Evolutionary conservation across 2,888 invertebrate genomes (phyloP).

Genomic region (Polymixis flavicincta): DNA sequence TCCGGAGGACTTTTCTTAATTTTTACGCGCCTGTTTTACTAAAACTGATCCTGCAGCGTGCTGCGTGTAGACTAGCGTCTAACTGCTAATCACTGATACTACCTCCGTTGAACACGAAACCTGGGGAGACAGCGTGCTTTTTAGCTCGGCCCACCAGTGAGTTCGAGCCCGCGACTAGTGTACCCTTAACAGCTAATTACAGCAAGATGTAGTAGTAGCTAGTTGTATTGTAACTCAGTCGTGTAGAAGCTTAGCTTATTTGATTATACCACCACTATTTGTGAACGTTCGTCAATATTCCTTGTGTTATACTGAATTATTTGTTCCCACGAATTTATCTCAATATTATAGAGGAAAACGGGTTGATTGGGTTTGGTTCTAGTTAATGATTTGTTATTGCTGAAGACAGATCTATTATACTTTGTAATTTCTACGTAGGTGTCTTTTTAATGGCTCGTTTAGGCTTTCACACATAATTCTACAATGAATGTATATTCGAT

Average conservation of each 20-base stretch:
- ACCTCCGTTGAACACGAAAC: too few species aligned
- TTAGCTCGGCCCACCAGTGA: too few species aligned
- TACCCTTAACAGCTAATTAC: slow-evolving; percentile 8
- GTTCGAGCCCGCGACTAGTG: too few species aligned
- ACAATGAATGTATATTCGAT: too few species aligned
- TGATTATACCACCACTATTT: slow-evolving; percentile 43
- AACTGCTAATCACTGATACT: too few species aligned
- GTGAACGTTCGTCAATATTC: slow-evolving; percentile 49
- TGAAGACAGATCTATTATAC: background rate
- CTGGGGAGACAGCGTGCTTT: too few species aligned
- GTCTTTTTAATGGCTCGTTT: background rate
- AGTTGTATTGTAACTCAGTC: slow-evolving; percentile 12
- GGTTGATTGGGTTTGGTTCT: slow-evolving; percentile 4
- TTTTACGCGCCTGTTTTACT: too few species aligned
- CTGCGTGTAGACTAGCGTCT: too few species aligned
- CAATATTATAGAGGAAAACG: background rate
- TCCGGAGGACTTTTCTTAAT: too few species aligned
- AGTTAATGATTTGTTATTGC: background rate
- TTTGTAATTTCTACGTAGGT: background rate
- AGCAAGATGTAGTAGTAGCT: background rate
- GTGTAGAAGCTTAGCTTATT: slow-evolving; percentile 8
- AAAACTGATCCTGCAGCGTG: too few species aligned
- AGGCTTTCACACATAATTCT: too few species aligned
- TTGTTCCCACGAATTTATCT: slow-evolving; percentile 18
- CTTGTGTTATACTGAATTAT: slow-evolving; percentile 36